phyloP scores from a whole-genome alignment of 2,888 invertebrate genomes.

The Nasonia oneida region DNA sequence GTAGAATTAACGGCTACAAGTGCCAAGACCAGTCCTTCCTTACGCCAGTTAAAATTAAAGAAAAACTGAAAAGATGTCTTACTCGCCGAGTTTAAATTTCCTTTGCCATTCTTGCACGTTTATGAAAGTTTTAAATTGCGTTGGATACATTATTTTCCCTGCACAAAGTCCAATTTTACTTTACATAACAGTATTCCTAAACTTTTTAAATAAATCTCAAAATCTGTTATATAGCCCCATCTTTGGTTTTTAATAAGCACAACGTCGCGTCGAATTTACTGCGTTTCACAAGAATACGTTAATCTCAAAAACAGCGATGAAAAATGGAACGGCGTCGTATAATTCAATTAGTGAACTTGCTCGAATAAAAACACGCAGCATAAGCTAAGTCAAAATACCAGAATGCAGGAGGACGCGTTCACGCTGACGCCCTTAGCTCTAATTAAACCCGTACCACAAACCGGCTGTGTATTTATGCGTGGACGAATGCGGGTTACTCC shows the following conservation, averaged over 20 bases:
- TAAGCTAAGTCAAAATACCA: background rate
- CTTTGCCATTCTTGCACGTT: background rate
- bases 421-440: background rate
- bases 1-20: slow-evolving; percentile 10
- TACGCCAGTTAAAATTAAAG: background rate
- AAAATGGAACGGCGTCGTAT: background rate
- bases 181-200: background rate
- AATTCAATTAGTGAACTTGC: background rate
- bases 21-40: background rate
- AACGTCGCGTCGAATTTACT: too few species aligned
- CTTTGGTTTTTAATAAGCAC: too few species aligned
- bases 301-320: background rate
- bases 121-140: background rate
- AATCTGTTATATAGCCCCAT: too few species aligned
- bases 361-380: background rate
- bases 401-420: background rate
- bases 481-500: slow-evolving; percentile 35
- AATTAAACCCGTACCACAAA: slow-evolving; percentile 38
- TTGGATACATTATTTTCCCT: background rate
- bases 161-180: background rate
- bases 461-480: slow-evolving; percentile 26
- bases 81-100: background rate
- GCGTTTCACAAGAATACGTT: background rate
- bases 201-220: background rate
- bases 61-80: background rate